Evolutionary conservation across 2,888 invertebrate species (phyloP).

Genomic region (Drosophila macrospina): DNA sequence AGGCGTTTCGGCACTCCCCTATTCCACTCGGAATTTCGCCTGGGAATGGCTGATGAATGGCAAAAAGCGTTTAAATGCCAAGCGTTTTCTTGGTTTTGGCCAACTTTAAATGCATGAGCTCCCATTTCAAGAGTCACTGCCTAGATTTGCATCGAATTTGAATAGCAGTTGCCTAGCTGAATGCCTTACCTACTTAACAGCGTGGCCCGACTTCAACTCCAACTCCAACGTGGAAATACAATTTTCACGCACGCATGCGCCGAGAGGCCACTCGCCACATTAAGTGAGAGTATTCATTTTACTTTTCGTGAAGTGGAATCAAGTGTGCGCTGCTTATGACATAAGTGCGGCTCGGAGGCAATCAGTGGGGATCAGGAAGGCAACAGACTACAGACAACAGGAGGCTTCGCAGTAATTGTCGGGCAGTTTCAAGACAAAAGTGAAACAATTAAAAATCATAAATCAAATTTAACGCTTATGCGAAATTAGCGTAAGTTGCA

Average conservation of each 20-base stretch:
- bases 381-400: conserved; percentile 22
- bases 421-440: conserved; percentile 43
- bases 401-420: conserved; percentile 32
- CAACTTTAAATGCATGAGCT: conserved; percentile 39
- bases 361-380: neutral
- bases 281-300: conserved; percentile 76
- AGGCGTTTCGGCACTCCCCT: conserved; percentile 70
- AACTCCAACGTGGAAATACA: conserved; percentile 63
- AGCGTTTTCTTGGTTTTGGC: conserved; percentile 46
- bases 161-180: conserved; percentile 23
- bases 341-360: conserved; percentile 36
- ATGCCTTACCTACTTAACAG: conserved; percentile 40
- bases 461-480: conserved; percentile 53
- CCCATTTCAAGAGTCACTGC: conserved; percentile 42
- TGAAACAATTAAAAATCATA: conserved; percentile 59
- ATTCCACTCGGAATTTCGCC: conserved; percentile 59
- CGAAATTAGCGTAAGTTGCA: conserved; percentile 58
- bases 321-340: conserved; percentile 55
- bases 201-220: neutral
- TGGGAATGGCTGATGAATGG: conserved; percentile 47
- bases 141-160: conserved; percentile 38
- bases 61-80: conserved; percentile 66
- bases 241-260: conserved; percentile 80
- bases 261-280: conserved; percentile 46
- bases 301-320: conserved; percentile 59